phyloP scores from a whole-genome alignment of 2,113 vertebrate species.

The Rafetus swinhoei region DNA sequence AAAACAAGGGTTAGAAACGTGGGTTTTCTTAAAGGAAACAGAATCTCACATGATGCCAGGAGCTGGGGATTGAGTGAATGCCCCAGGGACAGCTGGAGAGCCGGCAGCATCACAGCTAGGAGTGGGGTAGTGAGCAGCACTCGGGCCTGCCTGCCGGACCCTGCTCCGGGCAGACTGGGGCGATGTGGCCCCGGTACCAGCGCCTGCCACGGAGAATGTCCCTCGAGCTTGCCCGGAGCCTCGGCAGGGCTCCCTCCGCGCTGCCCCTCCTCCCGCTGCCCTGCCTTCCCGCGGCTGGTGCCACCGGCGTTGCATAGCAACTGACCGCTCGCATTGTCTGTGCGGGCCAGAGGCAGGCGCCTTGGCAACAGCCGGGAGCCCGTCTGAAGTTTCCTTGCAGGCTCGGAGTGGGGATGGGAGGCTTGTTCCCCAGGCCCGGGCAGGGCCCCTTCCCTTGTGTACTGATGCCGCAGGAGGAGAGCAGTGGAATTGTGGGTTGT shows the following conservation, averaged over 20 bases:
- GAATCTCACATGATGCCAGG: not conserved
- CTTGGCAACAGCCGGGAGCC: not conserved
- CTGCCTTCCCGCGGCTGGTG: not conserved
- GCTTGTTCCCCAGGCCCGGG: not conserved
- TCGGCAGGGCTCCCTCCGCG: not conserved
- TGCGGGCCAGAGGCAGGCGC: not conserved
- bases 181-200: no score
- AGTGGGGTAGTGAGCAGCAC: not conserved
- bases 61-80: not conserved
- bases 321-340: not conserved
- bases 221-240: rapidly evolving
- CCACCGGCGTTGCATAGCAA: not conserved
- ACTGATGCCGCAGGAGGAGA: not conserved
- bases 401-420: not conserved
- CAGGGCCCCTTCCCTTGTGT: not conserved
- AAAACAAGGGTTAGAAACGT: not conserved
- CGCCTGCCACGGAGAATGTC: not conserved
- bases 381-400: not conserved
- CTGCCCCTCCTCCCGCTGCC: not conserved
- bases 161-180: not conserved
- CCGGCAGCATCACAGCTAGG: not conserved
- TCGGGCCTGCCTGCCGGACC: not conserved
- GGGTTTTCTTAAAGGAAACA: not conserved
- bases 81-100: not conserved
- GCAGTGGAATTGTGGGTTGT: not conserved